Base-by-base conservation (phyloP, 2,888 invertebrate species). In the Xanthostigma xanthostigma region DNA sequence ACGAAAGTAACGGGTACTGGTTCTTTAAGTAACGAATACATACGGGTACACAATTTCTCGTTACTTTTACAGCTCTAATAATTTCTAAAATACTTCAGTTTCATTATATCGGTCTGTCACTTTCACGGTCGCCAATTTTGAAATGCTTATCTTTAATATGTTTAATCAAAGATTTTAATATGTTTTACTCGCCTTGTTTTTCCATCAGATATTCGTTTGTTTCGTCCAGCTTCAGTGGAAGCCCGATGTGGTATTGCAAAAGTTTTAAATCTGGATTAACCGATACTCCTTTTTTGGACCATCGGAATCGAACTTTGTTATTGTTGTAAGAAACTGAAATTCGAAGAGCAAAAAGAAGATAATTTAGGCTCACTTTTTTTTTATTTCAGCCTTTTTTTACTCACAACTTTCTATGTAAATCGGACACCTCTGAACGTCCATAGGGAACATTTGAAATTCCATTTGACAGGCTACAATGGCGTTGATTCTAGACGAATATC, bases 401-500 rank as follows among this genome's bases (percentile, higher is more conserved):
- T 82, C 65, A 88, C 88, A 89, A 63, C 88, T 89, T 66, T 88
- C 87, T 53, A 89, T 81, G 58, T 81, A 81, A 59, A 88, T 81
- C 9, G 86, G 85, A 60, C 88, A 88, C 36, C 82, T 78, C 72
- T 88, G 88, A 58, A 86, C 84, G 62, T 89, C 88, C 82, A 87
- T 84, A 27, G 88, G 88, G 61, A 88, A 89, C 46, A 85, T 76
- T 62, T 84, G 83, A 63, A 88, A 88, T 63, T 87, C 85, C 85
- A 89, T 88, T 68, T 86, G 85, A 63, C 88, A 89, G 51, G 86
- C 87, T 47, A 88, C 82, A 56, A 86, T 85, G 0, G 86, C 85
- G 61, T 87, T 85, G 84, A 89, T 84, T 53, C 88, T 71, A 1
- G 85, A 85, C 5, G 85, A 79, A 63, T 84, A 88, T 50, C 80